A percentile compares a stretch with the other conserved stretches of the same genome.
Evolutionary conservation across 2,113 vertebrate genomes (phyloP).

Genomic region (Heliornis fulica): DNA sequence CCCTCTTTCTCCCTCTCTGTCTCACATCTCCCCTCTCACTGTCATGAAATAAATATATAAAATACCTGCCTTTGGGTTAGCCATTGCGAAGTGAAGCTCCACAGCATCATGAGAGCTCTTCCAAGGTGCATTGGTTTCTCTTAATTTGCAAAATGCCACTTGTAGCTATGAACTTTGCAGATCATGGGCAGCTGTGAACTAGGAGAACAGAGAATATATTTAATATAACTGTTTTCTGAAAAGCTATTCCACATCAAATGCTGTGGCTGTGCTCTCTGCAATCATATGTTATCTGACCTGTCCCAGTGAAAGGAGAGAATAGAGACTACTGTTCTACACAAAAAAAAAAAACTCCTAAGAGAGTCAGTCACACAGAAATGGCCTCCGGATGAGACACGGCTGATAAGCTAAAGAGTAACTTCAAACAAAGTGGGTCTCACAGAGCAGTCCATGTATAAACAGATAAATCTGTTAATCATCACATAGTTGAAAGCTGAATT

Average conservation of each 20-base stretch:
- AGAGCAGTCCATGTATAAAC: neutral
- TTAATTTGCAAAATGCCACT: neutral
- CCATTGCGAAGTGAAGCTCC: neutral
- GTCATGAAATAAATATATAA: neutral
- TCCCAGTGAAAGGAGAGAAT: neutral
- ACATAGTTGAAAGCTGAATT: neutral
- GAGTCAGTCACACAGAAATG: neutral
- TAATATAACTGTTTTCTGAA: neutral
- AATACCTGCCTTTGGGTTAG: neutral
- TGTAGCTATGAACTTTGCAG: neutral
- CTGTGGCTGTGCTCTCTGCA: neutral
- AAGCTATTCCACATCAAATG: neutral
- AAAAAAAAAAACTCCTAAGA: neutral
- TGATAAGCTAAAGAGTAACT: neutral
- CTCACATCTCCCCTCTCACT: neutral
- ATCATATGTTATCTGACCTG: neutral
- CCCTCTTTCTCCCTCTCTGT: neutral
- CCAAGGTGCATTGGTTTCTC: neutral
- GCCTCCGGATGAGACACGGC: neutral
- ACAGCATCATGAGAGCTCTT: neutral
- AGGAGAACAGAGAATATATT: neutral
- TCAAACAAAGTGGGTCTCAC: conserved; percentile 4
- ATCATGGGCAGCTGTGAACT: neutral
- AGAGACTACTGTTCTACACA: neutral
- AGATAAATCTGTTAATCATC: neutral